Conservation (phyloP, 2,797 vertebrate genomes). For the Liasis olivaceus region DNA sequence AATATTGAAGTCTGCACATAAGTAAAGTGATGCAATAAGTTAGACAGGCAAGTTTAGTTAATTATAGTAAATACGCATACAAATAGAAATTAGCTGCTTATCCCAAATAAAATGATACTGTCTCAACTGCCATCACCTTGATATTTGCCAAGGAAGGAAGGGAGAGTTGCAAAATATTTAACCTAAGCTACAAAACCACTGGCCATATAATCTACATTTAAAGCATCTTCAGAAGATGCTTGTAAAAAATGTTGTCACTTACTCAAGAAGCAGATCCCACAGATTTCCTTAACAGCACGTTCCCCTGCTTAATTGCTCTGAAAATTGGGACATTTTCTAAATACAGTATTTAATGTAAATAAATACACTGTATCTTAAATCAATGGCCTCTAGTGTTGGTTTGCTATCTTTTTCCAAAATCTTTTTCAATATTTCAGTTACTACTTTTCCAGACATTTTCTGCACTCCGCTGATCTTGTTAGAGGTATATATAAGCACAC, state of each 20-base stretch:
- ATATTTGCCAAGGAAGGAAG: neutral
- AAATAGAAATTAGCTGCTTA: no score
- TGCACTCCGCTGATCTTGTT: neutral
- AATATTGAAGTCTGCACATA: neutral
- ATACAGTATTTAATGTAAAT: neutral
- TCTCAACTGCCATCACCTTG: neutral
- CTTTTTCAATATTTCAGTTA: neutral
- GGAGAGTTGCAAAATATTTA: neutral
- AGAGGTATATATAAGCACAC: neutral
- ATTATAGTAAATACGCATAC: no score
- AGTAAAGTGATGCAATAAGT: neutral
- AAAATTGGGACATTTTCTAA: conserved; percentile 2
- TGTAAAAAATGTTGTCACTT: no score
- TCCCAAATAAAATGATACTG: neutral
- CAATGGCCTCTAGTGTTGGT: neutral
- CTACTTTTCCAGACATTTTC: neutral
- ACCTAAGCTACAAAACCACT: neutral
- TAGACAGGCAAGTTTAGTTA: neutral
- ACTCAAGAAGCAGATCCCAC: neutral
- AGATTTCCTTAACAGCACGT: neutral
- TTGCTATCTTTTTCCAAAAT: neutral
- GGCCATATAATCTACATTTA: neutral
- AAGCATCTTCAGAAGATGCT: neutral
- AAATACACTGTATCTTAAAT: neutral
- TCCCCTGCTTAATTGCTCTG: neutral